Evolutionary conservation across 1,140 invertebrate species (phyloP), one percentile per base, ranked within the genome.

Genomic region (Dolichoris vasculosae): DNA sequence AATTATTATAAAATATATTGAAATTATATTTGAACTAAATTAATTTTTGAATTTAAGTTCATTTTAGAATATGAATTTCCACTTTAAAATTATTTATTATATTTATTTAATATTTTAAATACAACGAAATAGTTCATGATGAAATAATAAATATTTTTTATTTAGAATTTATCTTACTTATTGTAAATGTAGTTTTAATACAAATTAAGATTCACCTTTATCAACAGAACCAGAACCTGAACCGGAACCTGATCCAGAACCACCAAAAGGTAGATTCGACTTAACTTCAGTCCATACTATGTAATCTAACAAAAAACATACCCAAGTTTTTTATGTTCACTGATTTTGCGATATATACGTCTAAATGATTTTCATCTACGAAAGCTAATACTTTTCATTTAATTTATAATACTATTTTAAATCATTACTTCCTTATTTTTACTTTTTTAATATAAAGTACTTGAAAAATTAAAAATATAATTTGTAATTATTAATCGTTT

Each of bases 211-310:
- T 32, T 32, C 59, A 63, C 46, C 40, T 81, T 43, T 76, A 35
- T 51, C 40, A 30, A 71, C 81, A 86, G 85, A 86, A 26, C 81
- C 85, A 73, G 85, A 82, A 69, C 79, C 80, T 4, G 85, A 86
- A 51, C 81, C 81, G 11, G 85, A 83, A 75, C 81, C 81, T 46
- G 76, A 77, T 30, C 85, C 85, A n/a, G 81, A 86, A 71, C 80
- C 75, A n/a, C 75, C 81, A 46, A 83, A 86, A 83, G 85, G 85
- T 83, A 86, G 76, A 69, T 84, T 75, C 85, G 85, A 86, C 46
- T 80, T 86, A 40, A 86, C 85, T 63, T 86, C 85, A 48, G 81
- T 73, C 20, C 23, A 64, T 77, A 86, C 80, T n/a, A 77, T 76
- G 79, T 77, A 82, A 67, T 9, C 73, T 86, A 82, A 86, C 55